Percentiles rank a stretch among this genome's conserved stretches.
Evolutionary conservation across 2,888 invertebrate species (phyloP).

Genomic region (Drosophila mercatorum): DNA sequence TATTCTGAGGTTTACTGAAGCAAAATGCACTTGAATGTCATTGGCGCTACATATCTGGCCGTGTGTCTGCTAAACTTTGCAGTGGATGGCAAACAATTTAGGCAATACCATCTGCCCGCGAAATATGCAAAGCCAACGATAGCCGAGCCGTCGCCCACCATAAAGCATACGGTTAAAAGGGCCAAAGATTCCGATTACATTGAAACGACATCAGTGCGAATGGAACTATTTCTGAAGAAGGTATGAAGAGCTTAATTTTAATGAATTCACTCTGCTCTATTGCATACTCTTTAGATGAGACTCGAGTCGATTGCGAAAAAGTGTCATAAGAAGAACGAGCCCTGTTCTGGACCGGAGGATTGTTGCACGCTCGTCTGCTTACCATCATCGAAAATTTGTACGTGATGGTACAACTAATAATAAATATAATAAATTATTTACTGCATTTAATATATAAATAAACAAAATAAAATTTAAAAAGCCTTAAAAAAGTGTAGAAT

Average conservation of each 20-base stretch:
- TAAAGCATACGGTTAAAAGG: neutral
- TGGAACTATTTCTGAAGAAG: neutral
- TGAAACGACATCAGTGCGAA: neutral
- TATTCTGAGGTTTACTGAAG: neutral
- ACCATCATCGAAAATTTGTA: neutral
- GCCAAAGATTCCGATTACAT: neutral
- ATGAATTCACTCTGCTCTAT: too few species aligned
- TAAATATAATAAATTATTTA: neutral
- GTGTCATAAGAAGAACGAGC: neutral
- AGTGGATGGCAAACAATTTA: neutral
- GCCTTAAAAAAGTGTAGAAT: too few species aligned
- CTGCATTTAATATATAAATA: too few species aligned
- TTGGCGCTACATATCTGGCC: neutral
- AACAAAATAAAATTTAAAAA: too few species aligned
- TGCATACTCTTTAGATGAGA: neutral
- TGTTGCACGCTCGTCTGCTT: constrained; percentile 4
- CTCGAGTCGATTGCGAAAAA: neutral
- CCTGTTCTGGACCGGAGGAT: neutral
- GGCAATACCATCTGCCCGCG: neutral
- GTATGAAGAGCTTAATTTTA: neutral
- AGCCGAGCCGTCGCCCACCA: neutral
- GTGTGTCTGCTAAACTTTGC: neutral
- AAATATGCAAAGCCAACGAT: too few species aligned
- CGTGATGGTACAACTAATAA: constrained; percentile 1
- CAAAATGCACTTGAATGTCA: neutral